These are phyloP conservation scores for Coregonus ussuriensis DNA, from an alignment of 2,797 vertebrate genomes.

Conservation along the genomic window DNA sequence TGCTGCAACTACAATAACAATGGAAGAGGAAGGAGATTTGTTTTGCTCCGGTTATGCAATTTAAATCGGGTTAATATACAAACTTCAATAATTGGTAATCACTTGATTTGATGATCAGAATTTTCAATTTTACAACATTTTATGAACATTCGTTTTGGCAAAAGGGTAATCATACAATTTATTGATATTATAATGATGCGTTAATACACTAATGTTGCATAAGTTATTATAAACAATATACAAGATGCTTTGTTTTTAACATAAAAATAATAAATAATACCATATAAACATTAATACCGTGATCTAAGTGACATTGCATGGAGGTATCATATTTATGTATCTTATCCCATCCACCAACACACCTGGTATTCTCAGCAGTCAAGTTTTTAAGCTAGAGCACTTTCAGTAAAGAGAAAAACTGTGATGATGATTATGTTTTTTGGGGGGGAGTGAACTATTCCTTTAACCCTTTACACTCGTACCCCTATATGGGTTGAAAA, in stretches of 20 bases:
- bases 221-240: slow-evolving; percentile 60
- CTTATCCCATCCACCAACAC: slow-evolving; percentile 31
- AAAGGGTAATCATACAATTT: slow-evolving; percentile 57
- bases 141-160: slow-evolving; percentile 53
- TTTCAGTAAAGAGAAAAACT: neutral
- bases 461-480: neutral
- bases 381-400: neutral
- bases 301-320: slow-evolving; percentile 35
- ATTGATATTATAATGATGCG: slow-evolving; percentile 54
- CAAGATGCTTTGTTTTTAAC: slow-evolving; percentile 55
- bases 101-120: slow-evolving; percentile 37
- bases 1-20: slow-evolving; percentile 49
- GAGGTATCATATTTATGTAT: slow-evolving; percentile 37
- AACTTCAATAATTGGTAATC: slow-evolving; percentile 24
- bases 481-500: too few species aligned
- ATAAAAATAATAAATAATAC: slow-evolving; percentile 70
- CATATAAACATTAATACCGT: slow-evolving; percentile 42
- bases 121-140: slow-evolving; percentile 31
- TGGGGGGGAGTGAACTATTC: neutral
- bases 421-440: neutral
- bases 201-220: slow-evolving; percentile 61
- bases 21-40: slow-evolving; percentile 21
- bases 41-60: slow-evolving; percentile 24
- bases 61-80: slow-evolving; percentile 29
- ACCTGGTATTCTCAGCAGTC: slow-evolving; percentile 15